Evolutionary conservation across 2,797 vertebrate genomes (phyloP).

Genomic region (Cyclura pinguis): DNA sequence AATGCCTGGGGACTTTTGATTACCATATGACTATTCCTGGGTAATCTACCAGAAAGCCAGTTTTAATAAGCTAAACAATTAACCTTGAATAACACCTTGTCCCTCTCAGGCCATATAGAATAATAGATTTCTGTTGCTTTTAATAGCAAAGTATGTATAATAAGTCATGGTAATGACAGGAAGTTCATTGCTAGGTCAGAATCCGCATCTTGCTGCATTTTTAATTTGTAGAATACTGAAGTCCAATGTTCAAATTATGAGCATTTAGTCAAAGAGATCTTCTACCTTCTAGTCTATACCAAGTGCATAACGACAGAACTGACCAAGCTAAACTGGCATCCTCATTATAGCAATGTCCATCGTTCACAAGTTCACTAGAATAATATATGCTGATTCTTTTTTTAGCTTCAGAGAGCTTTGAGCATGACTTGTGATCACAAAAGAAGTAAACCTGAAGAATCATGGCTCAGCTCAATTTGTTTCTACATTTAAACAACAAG

Average conservation of each 20-base stretch:
- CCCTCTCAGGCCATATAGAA: slow-evolving; percentile 33
- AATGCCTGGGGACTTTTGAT: neutral
- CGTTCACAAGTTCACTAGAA: slow-evolving; percentile 4
- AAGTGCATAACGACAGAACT: neutral
- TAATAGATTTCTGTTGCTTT: slow-evolving; percentile 25
- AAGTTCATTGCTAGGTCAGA: slow-evolving; percentile 16
- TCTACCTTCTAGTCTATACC: neutral
- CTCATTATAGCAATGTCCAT: neutral
- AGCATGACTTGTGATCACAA: neutral
- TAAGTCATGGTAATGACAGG: slow-evolving; percentile 41
- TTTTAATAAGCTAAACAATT: slow-evolving; percentile 60
- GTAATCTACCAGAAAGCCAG: slow-evolving; percentile 29
- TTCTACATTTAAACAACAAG: neutral
- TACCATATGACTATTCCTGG: neutral
- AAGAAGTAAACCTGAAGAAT: neutral
- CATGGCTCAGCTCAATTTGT: neutral
- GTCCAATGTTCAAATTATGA: neutral
- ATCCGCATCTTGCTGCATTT: neutral
- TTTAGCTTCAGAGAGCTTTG: neutral
- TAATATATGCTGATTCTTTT: neutral
- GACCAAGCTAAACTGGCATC: neutral
- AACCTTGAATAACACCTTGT: slow-evolving; percentile 45
- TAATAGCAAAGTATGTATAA: slow-evolving; percentile 38
- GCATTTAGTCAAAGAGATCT: neutral
- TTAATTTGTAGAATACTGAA: neutral